Base-by-base conservation (phyloP, 2,797 vertebrate genomes). In the Syngnathus rostellatus region DNA sequence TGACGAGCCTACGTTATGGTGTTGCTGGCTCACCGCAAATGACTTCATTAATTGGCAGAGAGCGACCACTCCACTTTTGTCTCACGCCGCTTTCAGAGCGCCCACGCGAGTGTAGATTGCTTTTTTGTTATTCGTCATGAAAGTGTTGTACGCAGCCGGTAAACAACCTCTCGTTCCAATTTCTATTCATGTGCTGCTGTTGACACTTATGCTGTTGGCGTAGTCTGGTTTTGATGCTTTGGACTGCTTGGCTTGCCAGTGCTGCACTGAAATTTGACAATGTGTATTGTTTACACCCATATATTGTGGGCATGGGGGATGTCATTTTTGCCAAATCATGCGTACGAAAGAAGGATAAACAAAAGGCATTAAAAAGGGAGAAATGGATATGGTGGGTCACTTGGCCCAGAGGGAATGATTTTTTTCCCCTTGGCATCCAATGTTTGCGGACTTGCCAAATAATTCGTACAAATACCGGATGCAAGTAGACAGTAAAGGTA, bases 41-140 rank as follows among this genome's bases (percentile, higher is more conserved):
- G 67, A 81, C 70, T 58, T 66, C 65, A 61, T 85, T 86, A 85
- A 88, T 86, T 83, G 81, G 72, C 76, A 78, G 74, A 77, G 81
- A 69, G 73, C 74, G 78, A 85, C 78, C 66, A 69, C 73, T 65
- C 76, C 8, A 78, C 76, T 66, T 77, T 78, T 79, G 81, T 86
- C 67, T 73, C 60, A 80, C 48, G 73, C 78, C 64, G 70, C 63
- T 53, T 11, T 43, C 75, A 66, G 59, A 51, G 61, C 65, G 40
- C 72, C 69, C 78, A 75, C 76, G 64, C 68, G 69, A 23, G 73
- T 64, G 70, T 60, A 75, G 60, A 77, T 50, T 67, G 39, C 66
- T 64, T 74, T 73, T 66, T 78, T 63, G 75, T 77, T 72, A 74
- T 54, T 43, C 14, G 43, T 50, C 67, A 68, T 59, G 69, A 2